These are phyloP conservation scores for Origma solitaria DNA, from an alignment of 2,113 vertebrate species.

Conservation along the genomic window DNA sequence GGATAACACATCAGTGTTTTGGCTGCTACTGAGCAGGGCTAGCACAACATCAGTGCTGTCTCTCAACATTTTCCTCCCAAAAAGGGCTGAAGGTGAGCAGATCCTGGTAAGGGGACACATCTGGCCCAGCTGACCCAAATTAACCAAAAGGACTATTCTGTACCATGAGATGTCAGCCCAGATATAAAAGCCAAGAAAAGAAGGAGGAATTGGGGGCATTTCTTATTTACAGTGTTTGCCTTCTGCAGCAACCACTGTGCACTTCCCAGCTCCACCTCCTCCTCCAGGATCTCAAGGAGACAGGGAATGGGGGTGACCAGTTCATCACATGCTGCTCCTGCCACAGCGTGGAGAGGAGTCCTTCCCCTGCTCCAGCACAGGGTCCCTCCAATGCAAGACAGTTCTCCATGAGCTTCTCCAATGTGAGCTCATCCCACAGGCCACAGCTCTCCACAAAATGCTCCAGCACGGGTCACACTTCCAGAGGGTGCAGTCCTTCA, in stretches of 20 bases:
- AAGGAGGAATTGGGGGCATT: background rate
- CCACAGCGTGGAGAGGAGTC: background rate
- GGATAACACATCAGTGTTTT: background rate
- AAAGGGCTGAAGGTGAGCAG: background rate
- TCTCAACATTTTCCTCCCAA: background rate
- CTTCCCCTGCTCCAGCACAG: fast-evolving
- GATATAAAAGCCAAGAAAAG: background rate
- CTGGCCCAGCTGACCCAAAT: background rate
- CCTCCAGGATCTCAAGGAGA: background rate
- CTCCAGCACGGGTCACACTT: fast-evolving
- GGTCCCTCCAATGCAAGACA: background rate
- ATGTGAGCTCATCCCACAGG: background rate
- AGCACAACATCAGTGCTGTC: background rate
- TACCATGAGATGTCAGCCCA: background rate
- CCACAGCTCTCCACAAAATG: fast-evolving
- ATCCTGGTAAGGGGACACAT: background rate
- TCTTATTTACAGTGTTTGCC: background rate
- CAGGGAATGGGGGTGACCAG: background rate
- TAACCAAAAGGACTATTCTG: background rate
- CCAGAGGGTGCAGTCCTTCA: background rate
- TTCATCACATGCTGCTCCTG: background rate
- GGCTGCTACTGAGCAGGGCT: background rate
- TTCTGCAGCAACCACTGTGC: background rate
- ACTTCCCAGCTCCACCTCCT: background rate
- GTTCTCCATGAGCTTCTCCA: background rate